Percentiles rank a stretch among this genome's conserved stretches.
These are phyloP conservation scores for Drosophila recens DNA, from an alignment of 2,888 invertebrate species.

Conservation along the genomic window DNA sequence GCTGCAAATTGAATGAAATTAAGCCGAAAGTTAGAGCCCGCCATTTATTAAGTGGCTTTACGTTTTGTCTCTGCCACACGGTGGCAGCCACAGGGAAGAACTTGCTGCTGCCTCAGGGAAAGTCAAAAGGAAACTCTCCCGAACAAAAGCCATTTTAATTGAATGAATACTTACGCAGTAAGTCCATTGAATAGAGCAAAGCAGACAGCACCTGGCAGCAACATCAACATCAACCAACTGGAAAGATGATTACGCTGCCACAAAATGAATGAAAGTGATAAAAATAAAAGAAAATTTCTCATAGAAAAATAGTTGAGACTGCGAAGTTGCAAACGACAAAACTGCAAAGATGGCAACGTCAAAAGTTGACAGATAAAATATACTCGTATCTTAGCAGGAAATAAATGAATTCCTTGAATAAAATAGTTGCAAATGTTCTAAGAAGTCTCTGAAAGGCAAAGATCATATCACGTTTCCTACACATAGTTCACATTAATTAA, in stretches of 20 bases:
- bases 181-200: slow-evolving; percentile 34
- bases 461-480: background rate
- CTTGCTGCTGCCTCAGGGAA: background rate
- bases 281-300: slow-evolving; percentile 17
- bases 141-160: slow-evolving; percentile 62
- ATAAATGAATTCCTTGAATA: slow-evolving; percentile 9
- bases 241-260: slow-evolving; percentile 46
- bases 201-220: slow-evolving; percentile 48
- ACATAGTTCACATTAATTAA: background rate
- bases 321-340: slow-evolving; percentile 15
- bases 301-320: slow-evolving; percentile 33
- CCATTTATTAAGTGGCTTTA: slow-evolving; percentile 73
- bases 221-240: slow-evolving; percentile 32
- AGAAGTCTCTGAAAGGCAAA: background rate
- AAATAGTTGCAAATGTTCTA: background rate
- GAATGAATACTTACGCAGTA: slow-evolving; percentile 57
- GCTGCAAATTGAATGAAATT: slow-evolving; percentile 77
- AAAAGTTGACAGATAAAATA: slow-evolving; percentile 23
- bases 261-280: slow-evolving; percentile 28
- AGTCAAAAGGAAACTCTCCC: slow-evolving; percentile 14
- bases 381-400: background rate
- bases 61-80: slow-evolving; percentile 12
- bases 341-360: slow-evolving; percentile 14
- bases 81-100: slow-evolving; percentile 10
- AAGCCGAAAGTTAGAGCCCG: slow-evolving; percentile 63